Evolutionary conservation across 1,140 invertebrate genomes (phyloP), one percentile per base, ranked within the genome.

Genomic region (Mesaphorura yosii): DNA sequence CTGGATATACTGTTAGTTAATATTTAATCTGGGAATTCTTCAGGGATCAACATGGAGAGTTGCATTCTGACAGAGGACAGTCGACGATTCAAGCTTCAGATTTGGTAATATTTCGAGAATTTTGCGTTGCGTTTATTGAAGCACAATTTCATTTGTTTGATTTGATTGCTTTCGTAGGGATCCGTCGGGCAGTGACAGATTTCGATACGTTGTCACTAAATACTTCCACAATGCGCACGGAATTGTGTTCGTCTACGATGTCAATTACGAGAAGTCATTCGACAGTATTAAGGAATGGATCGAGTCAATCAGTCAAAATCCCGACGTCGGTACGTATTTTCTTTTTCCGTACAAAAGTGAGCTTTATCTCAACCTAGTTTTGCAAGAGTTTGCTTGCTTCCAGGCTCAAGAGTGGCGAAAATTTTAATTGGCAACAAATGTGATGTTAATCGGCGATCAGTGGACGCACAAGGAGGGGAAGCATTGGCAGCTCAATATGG

Each of bases 261-360:
- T 49, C 17, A 47, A 29, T 17, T 55, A 55, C 27, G 2, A n/a
- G n/a, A 55, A 28, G 53, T 55, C 53, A 46, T 55, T 55, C 26
- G 19, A 26, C 7, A 55, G 45, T 48, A 48, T 55, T 29, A n/a
- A 38, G 28, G 41, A 48, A 19, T 55, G 53, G 53, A 48, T 55
- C 7, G 29, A 48, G 2, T 7, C 39, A 7, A 38, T 48, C 6
- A 6, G 28, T 20, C 29, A 20, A 10, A 17, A 49, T 40, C n/a
- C 23, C n/a, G 51, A 22, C 20, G 31, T 40, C 23, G 20, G 17
- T 19, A 10, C 39, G 12, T 39, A 14, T 6, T 17, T 10, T n/a
- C 20, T 6, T 17, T 6, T 4, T 23, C 19, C 12, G 7, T 5
- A 10, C 23, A 10, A 17, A 7, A 7, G 14, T 4, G 44, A 26